Evolutionary conservation across 2,113 vertebrate genomes (phyloP), one percentile per base, ranked within the genome.

Genomic region (Salvelinus fontinalis): DNA sequence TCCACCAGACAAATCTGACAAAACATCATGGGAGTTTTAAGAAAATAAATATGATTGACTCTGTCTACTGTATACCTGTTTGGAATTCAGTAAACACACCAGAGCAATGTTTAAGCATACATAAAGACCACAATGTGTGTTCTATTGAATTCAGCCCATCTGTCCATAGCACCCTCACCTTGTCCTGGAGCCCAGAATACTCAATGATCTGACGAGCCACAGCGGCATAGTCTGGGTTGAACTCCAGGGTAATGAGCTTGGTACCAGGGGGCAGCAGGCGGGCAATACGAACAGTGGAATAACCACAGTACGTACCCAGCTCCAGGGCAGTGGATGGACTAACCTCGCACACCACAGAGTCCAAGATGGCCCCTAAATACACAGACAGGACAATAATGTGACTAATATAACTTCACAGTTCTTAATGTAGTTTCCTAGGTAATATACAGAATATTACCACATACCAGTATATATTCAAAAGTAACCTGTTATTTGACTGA

Each of bases 231-330:
- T 83, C 76, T 0, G 94, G 91, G 79, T 95, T 94, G 77, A 95
- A 85, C 81, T 96, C 95, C 5, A 97, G 75, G 1, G 94, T 94
- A 73, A 95, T 80, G 49, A 97, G 87, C 6, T 62, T 87, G 67
- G 89, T 86, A 0, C 90, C 87, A 0, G 93, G 86, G 0, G 88
- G 85, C 74, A 96, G 85, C 0, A 96, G 85, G 49, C 92, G 93
- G 77, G 91, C 92, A 26, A 95, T 96, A 27, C 95, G 85, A 22
- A 95, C 73, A 0, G 94, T 92, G 0, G 95, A 96, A 82, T 96
- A 96, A 51, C 95, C 95, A 0, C 94, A 95, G 79, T 97, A 96
- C 0, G 95, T 93, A 3, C 95, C 95, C 72, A 97, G 92, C 83
- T 97, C 95, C 86, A 96, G 87, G 34, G 87, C 80, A 0, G 89